These are phyloP conservation scores for Drosophila cracens DNA, from an alignment of 2,888 invertebrate species.

Conservation along the genomic window DNA sequence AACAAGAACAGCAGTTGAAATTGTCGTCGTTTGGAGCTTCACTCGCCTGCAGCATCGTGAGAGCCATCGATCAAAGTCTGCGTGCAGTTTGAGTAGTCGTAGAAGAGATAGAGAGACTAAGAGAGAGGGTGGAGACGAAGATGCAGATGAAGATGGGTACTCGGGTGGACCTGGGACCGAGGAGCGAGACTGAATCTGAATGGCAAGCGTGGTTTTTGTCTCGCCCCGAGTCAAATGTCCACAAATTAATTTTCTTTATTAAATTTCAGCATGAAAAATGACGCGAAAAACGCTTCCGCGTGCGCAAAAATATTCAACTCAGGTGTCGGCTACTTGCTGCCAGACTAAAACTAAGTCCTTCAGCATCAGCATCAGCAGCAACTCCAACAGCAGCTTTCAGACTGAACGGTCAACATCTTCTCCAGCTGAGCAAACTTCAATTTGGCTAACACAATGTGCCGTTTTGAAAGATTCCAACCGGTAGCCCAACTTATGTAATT, in stretches of 20 bases:
- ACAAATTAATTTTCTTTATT: constrained; percentile 81
- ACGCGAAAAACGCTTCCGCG: constrained; percentile 80
- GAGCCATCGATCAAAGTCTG: constrained; percentile 80
- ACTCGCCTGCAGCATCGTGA: constrained; percentile 71
- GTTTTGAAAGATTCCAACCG: constrained; percentile 64
- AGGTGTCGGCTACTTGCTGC: constrained; percentile 59
- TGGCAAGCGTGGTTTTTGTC: constrained; percentile 52
- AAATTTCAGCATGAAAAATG: constrained; percentile 81
- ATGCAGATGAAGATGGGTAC: neutral
- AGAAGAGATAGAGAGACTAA: constrained; percentile 24
- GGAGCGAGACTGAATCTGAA: constrained; percentile 22
- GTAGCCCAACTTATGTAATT: constrained; percentile 68
- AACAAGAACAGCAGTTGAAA: constrained; percentile 49
- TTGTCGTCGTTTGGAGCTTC: constrained; percentile 63
- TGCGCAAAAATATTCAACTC: constrained; percentile 68
- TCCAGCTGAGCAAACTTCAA: constrained; percentile 55
- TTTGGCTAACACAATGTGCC: constrained; percentile 78
- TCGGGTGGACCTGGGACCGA: neutral
- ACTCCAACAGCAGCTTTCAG: neutral
- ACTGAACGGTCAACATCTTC: constrained; percentile 22
- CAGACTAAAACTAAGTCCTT: constrained; percentile 30
- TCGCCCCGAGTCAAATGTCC: constrained; percentile 80
- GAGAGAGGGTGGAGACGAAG: constrained; percentile 8
- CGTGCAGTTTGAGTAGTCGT: constrained; percentile 70
- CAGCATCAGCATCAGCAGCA: constrained; percentile 23